Percentiles rank a stretch among this genome's conserved stretches.
Evolutionary conservation across 2,113 vertebrate genomes (phyloP).

Genomic region (Periophthalmodon schlosseri): DNA sequence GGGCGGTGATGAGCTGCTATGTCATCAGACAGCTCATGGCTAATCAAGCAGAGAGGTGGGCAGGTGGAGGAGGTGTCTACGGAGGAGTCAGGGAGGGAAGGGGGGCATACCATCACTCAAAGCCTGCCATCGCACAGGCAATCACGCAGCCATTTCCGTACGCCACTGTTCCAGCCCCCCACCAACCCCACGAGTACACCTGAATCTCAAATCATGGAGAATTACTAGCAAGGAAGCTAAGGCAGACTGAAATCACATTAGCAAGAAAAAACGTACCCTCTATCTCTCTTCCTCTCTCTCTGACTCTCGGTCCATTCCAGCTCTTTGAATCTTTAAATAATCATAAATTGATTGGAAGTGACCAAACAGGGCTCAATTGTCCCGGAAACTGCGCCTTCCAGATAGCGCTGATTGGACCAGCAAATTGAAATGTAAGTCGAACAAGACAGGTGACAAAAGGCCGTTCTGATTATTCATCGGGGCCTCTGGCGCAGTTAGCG

Average conservation of each 20-base stretch:
- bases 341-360: constrained; percentile 43
- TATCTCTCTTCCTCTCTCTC: not conserved
- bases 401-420: constrained; percentile 49
- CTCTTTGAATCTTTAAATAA: constrained; percentile 51
- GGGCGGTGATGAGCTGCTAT: constrained; percentile 65
- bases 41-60: constrained; percentile 75
- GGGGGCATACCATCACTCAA: constrained; percentile 56
- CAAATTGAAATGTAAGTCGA: constrained; percentile 60
- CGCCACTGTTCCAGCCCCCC: constrained; percentile 35
- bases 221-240: constrained; percentile 46
- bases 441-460: constrained; percentile 42
- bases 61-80: not conserved
- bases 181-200: constrained; percentile 8
- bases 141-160: constrained; percentile 74
- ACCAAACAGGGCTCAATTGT: constrained; percentile 41
- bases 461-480: constrained; percentile 44
- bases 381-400: constrained; percentile 44
- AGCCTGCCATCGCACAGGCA: constrained; percentile 68
- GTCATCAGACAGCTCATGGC: constrained; percentile 66
- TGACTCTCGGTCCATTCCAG: constrained; percentile 20
- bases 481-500: constrained; percentile 60
- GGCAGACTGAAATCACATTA: constrained; percentile 55
- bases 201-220: constrained; percentile 69
- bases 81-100: constrained; percentile 15
- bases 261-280: constrained; percentile 10